These are phyloP conservation scores for Leuciscus idus DNA, from an alignment of 2,113 vertebrate species.

Conservation along the genomic window DNA sequence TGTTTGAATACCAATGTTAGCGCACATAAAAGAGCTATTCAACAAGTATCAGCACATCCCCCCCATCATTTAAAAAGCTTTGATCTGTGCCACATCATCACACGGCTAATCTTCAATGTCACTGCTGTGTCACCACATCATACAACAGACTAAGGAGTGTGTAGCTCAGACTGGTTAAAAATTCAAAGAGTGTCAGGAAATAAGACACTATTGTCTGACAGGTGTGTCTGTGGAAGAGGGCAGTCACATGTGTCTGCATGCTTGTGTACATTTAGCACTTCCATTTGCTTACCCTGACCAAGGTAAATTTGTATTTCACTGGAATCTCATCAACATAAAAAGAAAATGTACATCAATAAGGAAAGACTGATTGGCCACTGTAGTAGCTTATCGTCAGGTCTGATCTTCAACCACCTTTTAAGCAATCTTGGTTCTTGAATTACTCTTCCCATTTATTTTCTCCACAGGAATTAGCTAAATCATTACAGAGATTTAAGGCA, in stretches of 20 bases:
- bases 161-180: slow-evolving; percentile 44
- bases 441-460: background rate
- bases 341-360: background rate
- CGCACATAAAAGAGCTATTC: slow-evolving; percentile 61
- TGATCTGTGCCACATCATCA: slow-evolving; percentile 55
- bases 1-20: slow-evolving; percentile 60
- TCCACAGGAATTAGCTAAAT: background rate
- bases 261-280: background rate
- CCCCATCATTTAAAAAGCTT: slow-evolving; percentile 52
- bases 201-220: slow-evolving; percentile 41
- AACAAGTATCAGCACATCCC: slow-evolving; percentile 53
- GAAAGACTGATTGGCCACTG: background rate
- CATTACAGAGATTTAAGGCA: background rate
- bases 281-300: background rate
- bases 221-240: slow-evolving; percentile 23
- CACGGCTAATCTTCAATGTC: slow-evolving; percentile 31
- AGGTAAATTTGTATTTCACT: background rate
- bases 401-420: background rate
- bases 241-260: background rate
- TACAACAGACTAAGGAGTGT: slow-evolving; percentile 4
- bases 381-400: background rate
- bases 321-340: background rate
- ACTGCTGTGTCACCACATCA: slow-evolving; percentile 42
- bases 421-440: background rate
- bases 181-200: slow-evolving; percentile 55